Evolutionary conservation across 2,888 invertebrate species (phyloP).

Genomic region (Melieria picta): DNA sequence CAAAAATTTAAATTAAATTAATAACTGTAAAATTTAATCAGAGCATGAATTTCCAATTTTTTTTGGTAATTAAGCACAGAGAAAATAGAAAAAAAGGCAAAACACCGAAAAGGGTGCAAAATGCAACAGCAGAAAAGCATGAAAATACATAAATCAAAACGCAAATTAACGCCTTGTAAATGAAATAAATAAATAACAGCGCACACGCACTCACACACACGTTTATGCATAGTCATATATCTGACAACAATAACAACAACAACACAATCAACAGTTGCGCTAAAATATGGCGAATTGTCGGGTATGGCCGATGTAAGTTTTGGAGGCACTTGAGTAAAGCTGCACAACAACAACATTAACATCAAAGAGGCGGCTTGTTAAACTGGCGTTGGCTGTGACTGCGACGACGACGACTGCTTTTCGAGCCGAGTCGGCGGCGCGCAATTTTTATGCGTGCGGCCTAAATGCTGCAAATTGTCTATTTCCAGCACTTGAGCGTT

Average conservation of each 20-base stretch:
- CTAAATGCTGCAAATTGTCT: slow-evolving; percentile 22
- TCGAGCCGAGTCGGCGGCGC: too few species aligned
- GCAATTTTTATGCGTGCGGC: slow-evolving; percentile 9
- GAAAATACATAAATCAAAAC: background rate
- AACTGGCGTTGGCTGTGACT: too few species aligned
- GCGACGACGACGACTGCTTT: too few species aligned
- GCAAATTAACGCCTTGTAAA: slow-evolving; percentile 28
- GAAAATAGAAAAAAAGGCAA: background rate
- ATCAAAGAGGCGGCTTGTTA: too few species aligned
- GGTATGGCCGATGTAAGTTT: too few species aligned
- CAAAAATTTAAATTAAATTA: background rate
- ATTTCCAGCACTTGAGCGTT: too few species aligned
- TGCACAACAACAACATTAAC: too few species aligned
- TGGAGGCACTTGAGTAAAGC: too few species aligned
- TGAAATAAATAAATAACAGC: background rate
- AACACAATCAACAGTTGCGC: too few species aligned
- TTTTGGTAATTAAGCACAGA: slow-evolving; percentile 26
- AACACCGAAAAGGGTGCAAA: background rate
- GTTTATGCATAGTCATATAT: background rate
- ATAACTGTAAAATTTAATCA: slow-evolving; percentile 26
- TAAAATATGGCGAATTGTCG: too few species aligned
- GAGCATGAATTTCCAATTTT: slow-evolving; percentile 31
- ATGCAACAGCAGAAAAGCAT: background rate
- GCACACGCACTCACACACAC: background rate
- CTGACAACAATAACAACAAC: background rate